A percentile compares a stretch with the other conserved stretches of the same genome.
Conservation (phyloP, 1,140 invertebrate species). For the Phymorhynchus buccinoides region DNA sequence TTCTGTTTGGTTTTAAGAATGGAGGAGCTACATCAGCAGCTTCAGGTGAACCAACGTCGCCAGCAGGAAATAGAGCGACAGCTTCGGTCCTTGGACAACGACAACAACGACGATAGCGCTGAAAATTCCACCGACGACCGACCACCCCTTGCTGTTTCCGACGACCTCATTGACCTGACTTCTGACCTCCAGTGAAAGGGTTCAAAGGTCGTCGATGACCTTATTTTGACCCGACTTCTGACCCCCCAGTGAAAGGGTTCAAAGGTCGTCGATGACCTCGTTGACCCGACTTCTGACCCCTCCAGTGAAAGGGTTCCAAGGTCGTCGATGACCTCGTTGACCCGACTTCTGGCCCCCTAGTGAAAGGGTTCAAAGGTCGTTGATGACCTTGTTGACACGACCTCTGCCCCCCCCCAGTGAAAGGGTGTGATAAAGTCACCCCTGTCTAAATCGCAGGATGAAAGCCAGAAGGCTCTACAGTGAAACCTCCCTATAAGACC, state of each 20-base stretch:
- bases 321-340: conserved; percentile 12
- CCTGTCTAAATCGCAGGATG: too few species aligned
- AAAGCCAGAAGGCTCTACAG: too few species aligned
- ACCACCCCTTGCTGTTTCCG: too few species aligned
- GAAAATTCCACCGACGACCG: too few species aligned
- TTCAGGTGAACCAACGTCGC: conserved; percentile 51
- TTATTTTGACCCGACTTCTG: too few species aligned
- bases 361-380: too few species aligned
- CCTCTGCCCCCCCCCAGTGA: too few species aligned
- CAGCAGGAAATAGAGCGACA: conserved; percentile 56
- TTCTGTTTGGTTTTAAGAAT: conserved; percentile 36
- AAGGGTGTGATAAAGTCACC: neutral
- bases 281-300: neutral
- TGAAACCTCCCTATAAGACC: too few species aligned
- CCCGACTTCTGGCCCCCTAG: neutral
- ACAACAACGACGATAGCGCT: neutral
- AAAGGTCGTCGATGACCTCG: neutral
- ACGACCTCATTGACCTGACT: conserved; percentile 24
- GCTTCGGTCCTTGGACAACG: conserved; percentile 44
- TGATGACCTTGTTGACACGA: too few species aligned
- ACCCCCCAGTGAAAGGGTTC: too few species aligned
- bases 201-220: too few species aligned
- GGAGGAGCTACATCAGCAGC: conserved; percentile 53
- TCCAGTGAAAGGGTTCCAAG: too few species aligned
- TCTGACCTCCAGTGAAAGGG: neutral